Evolutionary conservation across 2,113 vertebrate genomes (phyloP), one percentile per base, ranked within the genome.

Genomic region (Siniperca knerii): DNA sequence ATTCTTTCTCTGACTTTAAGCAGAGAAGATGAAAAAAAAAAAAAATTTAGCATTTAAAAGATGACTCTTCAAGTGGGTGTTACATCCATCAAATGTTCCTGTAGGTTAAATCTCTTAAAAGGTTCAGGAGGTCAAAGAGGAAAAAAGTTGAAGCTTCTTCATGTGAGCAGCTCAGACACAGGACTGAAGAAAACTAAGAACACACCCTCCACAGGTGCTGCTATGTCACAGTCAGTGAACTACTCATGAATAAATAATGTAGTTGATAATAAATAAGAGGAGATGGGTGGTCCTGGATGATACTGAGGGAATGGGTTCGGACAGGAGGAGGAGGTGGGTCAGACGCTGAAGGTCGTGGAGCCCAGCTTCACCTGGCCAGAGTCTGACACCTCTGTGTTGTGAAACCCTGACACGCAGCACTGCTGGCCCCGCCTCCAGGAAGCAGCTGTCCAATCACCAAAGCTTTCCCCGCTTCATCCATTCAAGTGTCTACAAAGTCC

Each of bases 241-340:
- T 80, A 73, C 83, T 89, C 75, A 82, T 80, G 73, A 93, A 93
- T 94, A 94, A 94, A 92, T 93, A 91, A 94, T 71, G 74, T 79
- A 8, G 50, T 46, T 85, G 64, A 91, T 78, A 93, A 94, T 95
- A 93, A 95, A 95, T 94, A 93, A 91, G 77, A 89, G 78, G 77
- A 81, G 44, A 71, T 58, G 57, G 86, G 85, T 82, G 88, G 85
- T 88, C 81, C 89, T 80, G 75, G 66, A 76, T 62, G 74, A 75
- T 52, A 48, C 79, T 72, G 81, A 77, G 79, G 67, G 85, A 78
- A 55, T 5, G 6, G 81, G 72, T 80, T 71, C 70, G 70, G 20
- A 55, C 54, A 54, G 15, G 83, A 69, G 78, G 73, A 42, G 58
- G 42, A 50, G 65, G 54, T 52, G 87, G 68, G 58, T 83, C 87